These are phyloP conservation scores for Selenia dentaria DNA, from an alignment of 2,888 invertebrate genomes.

Conservation along the genomic window DNA sequence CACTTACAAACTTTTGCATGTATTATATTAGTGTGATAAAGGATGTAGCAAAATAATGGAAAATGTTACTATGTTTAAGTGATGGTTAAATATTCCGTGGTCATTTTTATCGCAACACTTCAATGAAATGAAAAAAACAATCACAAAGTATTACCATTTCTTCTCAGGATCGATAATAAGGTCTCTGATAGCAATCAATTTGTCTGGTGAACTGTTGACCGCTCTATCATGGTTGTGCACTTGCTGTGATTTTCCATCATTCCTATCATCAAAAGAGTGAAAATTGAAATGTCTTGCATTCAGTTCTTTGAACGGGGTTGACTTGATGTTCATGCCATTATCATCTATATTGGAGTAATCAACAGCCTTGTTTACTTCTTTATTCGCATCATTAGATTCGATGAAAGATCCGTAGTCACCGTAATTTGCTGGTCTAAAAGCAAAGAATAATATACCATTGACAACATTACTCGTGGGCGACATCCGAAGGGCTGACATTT, in stretches of 20 bases:
- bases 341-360: conserved; percentile 7
- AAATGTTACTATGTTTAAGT: too few relatives aligned
- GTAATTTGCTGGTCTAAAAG: conserved; percentile 3
- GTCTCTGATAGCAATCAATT: conserved; percentile 21
- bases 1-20: too few relatives aligned
- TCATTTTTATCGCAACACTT: too few relatives aligned
- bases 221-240: conserved; percentile 24
- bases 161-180: conserved; percentile 36
- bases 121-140: too few relatives aligned
- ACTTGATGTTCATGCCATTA: neutral
- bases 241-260: conserved; percentile 18
- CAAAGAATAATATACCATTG: too few relatives aligned
- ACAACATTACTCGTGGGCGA: conserved; percentile 1
- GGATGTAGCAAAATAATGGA: too few relatives aligned
- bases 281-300: conserved; percentile 30
- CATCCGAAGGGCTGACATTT: too few relatives aligned
- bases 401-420: neutral
- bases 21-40: too few relatives aligned
- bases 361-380: neutral
- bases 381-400: conserved; percentile 1
- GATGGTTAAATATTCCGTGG: too few relatives aligned
- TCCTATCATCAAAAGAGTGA: conserved; percentile 27
- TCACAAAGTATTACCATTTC: conserved; percentile 43
- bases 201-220: conserved; percentile 29
- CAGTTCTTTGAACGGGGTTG: conserved; percentile 23